Conservation (phyloP, 1,140 invertebrate genomes). For the Theocolax elegans region DNA sequence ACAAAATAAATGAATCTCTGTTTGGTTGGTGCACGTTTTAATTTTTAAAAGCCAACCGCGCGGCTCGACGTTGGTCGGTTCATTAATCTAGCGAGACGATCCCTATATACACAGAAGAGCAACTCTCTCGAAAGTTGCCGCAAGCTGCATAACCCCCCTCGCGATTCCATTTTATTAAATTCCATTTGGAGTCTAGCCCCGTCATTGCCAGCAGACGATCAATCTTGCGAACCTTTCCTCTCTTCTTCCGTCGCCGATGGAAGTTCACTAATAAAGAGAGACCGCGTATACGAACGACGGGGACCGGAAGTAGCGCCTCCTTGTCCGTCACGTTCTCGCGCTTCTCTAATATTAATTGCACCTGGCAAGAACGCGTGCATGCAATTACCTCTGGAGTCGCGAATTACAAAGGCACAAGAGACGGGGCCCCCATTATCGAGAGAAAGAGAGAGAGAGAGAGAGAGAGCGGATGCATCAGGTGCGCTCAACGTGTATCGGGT, state of each 20-base stretch:
- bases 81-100: conserved; percentile 1
- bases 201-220: too few species aligned
- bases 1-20: conserved; percentile 28
- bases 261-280: too few species aligned
- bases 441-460: not conserved
- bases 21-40: not conserved
- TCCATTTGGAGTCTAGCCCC: not conserved
- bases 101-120: not conserved
- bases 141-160: too few species aligned
- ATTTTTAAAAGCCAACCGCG: conserved; percentile 22
- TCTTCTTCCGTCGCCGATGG: too few species aligned
- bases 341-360: not conserved
- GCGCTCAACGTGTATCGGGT: too few species aligned
- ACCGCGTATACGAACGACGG: not conserved
- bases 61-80: not conserved
- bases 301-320: not conserved
- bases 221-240: too few species aligned
- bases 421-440: conserved; percentile 3
- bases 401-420: conserved; percentile 11
- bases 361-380: not conserved
- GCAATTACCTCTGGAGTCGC: not conserved
- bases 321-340: not conserved
- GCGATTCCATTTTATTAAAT: conserved; percentile 9
- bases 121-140: conserved; percentile 2
- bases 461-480: too few species aligned